Evolutionary conservation across 2,888 invertebrate species (phyloP), one percentile per base, ranked within the genome.

Genomic region (Punctoribates punctum): DNA sequence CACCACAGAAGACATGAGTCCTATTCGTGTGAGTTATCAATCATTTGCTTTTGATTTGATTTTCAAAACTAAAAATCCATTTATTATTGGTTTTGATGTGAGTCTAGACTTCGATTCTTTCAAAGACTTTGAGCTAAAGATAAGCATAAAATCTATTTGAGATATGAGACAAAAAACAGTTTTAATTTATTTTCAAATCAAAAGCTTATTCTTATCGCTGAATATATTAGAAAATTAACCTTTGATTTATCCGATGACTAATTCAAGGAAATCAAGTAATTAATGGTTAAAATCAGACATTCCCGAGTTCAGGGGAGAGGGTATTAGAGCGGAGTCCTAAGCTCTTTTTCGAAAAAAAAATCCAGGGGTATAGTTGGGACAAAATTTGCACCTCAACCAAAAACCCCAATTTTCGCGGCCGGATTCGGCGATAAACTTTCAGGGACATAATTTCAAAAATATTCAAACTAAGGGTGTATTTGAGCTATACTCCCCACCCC

Each of bases 1-100:
- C 57, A n/a, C 42, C n/a, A n/a, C 29, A 25, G 34, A 65, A 54
- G 20, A 29, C 70, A 70, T 70, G 70, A 70, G 20, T 70, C 20
- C 11, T n/a, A 65, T 29, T 57, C 57, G 25, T 57, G 57, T 57
- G 17, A 57, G 62, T 34, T n/a, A 34, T 34, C 29, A 34, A 34
- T 13, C 8, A 60, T 15, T 60, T 60, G 5, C 9, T n/a, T 60
- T 60, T 29, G 25, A 54, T n/a, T 11, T 54, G 4, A n/a, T 54
- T 62, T n/a, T 34, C 13, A 34, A 15, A n/a, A 29, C 17, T 23
- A 17, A 62, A 57, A 62, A 17, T 34, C 13, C 29, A 27, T 60
- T 25, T 62, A 23, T 62, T 62, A 62, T 62, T 51, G 3, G 51
- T 4, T 54, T 54, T 8, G n/a, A 17, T 15, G 2, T 27, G 6